A percentile compares a stretch with the other conserved stretches of the same genome.
Evolutionary conservation across 2,888 invertebrate species (phyloP).

Genomic region (Chalcosyrphus nemorum): DNA sequence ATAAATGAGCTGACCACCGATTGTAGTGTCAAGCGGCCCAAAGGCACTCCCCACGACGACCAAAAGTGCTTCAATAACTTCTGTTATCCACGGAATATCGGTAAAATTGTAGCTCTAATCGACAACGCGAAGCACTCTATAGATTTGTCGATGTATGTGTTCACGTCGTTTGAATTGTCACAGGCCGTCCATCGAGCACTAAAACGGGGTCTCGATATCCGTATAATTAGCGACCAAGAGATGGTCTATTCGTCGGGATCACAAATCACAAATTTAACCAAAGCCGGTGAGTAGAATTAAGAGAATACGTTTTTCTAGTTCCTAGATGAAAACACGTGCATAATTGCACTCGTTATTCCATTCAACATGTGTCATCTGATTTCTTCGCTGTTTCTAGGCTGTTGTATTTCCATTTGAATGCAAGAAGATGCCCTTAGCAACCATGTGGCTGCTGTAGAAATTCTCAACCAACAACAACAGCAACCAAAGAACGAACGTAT

Average conservation of each 20-base stretch:
- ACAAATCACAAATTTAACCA: constrained; percentile 26
- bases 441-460: constrained; percentile 22
- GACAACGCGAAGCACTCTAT: constrained; percentile 77
- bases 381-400: background rate
- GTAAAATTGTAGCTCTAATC: constrained; percentile 74
- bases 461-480: background rate
- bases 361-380: background rate
- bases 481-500: constrained; percentile 25
- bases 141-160: constrained; percentile 79
- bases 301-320: background rate
- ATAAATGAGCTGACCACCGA: constrained; percentile 45
- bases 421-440: background rate
- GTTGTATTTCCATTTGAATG: background rate
- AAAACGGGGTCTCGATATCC: constrained; percentile 76
- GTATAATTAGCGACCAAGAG: constrained; percentile 78
- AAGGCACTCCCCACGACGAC: constrained; percentile 12
- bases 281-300: constrained; percentile 38
- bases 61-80: constrained; percentile 39
- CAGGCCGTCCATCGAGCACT: constrained; percentile 75
- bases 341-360: background rate
- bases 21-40: constrained; percentile 10
- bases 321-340: constrained; percentile 22
- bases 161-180: constrained; percentile 75
- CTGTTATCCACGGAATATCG: constrained; percentile 69
- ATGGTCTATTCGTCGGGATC: constrained; percentile 74